Evolutionary conservation across 2,113 vertebrate species (phyloP).

Genomic region (Axis porcinus): DNA sequence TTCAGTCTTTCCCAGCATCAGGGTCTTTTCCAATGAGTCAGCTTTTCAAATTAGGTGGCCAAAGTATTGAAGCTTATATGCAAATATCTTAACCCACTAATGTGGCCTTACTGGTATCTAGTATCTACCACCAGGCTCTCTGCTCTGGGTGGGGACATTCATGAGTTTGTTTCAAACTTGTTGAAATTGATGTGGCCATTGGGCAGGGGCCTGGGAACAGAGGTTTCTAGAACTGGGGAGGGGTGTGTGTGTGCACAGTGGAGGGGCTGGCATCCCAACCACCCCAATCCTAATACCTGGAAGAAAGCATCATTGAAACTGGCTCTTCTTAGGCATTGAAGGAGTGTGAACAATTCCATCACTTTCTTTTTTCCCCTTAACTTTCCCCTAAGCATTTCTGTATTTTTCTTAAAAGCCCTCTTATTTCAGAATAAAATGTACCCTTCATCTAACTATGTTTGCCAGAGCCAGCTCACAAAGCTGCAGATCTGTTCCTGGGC

Average conservation of each 20-base stretch:
- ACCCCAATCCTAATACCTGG: not conserved
- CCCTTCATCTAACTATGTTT: not conserved
- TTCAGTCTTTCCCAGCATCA: too few relatives aligned
- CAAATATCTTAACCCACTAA: not conserved
- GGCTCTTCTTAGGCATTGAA: not conserved
- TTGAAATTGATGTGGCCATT: too few relatives aligned
- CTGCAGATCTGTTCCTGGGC: not conserved
- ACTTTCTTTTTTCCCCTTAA: not conserved
- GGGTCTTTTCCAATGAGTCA: too few relatives aligned
- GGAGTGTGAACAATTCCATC: not conserved
- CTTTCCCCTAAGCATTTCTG: constrained; percentile 22
- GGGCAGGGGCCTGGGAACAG: not conserved
- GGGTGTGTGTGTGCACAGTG: not conserved
- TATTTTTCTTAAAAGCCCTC: constrained; percentile 54
- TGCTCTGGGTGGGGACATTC: not conserved
- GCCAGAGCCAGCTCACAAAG: not conserved
- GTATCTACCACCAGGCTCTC: not conserved
- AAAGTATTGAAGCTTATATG: not conserved
- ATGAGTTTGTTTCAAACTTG: not conserved
- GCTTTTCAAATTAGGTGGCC: too few relatives aligned
- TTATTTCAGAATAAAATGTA: constrained; percentile 33
- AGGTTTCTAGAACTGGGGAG: not conserved
- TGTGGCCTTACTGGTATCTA: not conserved
- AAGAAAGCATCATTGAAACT: not conserved
- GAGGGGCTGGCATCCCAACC: not conserved